Conservation (phyloP, 2,113 vertebrate genomes). For the Rhodinocichla rosea region DNA sequence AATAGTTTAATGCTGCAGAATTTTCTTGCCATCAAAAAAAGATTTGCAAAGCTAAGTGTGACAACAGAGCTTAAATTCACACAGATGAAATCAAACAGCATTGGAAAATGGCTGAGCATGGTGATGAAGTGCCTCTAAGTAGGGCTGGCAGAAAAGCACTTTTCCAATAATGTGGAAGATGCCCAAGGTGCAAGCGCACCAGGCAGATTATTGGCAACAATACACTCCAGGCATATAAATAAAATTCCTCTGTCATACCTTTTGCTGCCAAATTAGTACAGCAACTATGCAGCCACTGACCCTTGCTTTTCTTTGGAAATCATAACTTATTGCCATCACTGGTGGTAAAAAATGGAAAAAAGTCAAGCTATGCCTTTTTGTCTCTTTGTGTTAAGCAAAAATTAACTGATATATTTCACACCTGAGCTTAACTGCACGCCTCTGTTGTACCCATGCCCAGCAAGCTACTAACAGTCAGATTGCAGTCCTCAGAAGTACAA, state of each 20-base stretch:
- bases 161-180: conserved; percentile 11
- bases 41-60: background rate
- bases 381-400: background rate
- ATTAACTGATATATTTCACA: background rate
- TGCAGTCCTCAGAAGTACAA: background rate
- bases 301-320: background rate
- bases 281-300: background rate
- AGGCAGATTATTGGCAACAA: background rate
- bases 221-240: background rate
- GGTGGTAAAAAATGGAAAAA: background rate
- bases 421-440: background rate
- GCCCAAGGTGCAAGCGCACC: background rate
- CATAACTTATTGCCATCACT: background rate
- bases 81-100: background rate
- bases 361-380: background rate
- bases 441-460: background rate
- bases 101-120: background rate
- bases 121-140: background rate
- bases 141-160: background rate
- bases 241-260: background rate
- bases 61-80: conserved; percentile 26
- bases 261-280: background rate
- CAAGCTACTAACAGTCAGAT: background rate
- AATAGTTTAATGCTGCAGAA: background rate
- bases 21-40: background rate